These are phyloP conservation scores for Mizuhopecten yessoensis DNA, from an alignment of 1,140 invertebrate genomes.

Conservation along the genomic window DNA sequence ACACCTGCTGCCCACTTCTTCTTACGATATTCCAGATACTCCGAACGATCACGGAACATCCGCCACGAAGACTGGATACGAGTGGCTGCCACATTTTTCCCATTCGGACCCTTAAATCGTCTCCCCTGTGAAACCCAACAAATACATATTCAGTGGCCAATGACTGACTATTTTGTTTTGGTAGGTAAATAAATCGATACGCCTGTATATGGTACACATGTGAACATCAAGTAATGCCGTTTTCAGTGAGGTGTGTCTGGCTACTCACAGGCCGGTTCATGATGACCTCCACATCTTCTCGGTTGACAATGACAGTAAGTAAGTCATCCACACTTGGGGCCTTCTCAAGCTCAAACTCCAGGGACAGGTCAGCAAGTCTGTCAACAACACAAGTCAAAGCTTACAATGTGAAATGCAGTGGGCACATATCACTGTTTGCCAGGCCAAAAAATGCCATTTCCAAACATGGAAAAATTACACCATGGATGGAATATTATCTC, in stretches of 20 bases:
- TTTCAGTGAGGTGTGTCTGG: too few species aligned
- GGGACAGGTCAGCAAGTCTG: slow-evolving; percentile 81
- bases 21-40: slow-evolving; percentile 81
- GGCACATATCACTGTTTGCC: not conserved
- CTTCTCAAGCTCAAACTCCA: slow-evolving; percentile 81
- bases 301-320: slow-evolving; percentile 79
- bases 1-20: slow-evolving; percentile 84
- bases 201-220: too few species aligned
- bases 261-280: slow-evolving; percentile 80
- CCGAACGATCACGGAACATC: slow-evolving; percentile 75
- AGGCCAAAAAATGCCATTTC: too few species aligned
- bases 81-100: slow-evolving; percentile 78
- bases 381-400: not conserved
- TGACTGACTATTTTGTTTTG: too few species aligned
- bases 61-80: slow-evolving; percentile 81
- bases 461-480: too few species aligned
- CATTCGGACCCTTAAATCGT: slow-evolving; percentile 76
- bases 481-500: too few species aligned
- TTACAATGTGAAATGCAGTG: not conserved
- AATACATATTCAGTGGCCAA: too few species aligned
- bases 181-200: too few species aligned
- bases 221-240: too few species aligned
- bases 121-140: slow-evolving; percentile 72
- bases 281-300: slow-evolving; percentile 81
- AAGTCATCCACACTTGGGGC: slow-evolving; percentile 77